These are phyloP conservation scores for Eilema griseolum DNA, from an alignment of 2,888 invertebrate species.

Conservation along the genomic window DNA sequence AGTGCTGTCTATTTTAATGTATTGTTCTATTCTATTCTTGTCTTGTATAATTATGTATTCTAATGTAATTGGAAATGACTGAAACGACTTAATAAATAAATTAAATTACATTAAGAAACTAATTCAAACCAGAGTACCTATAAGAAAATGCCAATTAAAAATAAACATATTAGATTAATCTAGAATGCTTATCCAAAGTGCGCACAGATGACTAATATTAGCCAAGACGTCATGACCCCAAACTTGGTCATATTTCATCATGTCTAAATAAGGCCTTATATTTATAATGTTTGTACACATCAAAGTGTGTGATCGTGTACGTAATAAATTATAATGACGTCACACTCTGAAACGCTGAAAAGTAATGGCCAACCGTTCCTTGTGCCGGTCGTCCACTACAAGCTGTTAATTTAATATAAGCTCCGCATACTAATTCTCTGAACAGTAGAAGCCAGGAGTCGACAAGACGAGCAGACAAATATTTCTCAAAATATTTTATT, in stretches of 20 bases:
- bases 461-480: too few relatives aligned
- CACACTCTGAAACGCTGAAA: constrained; percentile 40
- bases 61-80: too few relatives aligned
- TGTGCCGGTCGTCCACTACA: constrained; percentile 13
- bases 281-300: constrained; percentile 50
- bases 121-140: too few relatives aligned
- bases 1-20: too few relatives aligned
- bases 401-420: neutral
- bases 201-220: constrained; percentile 2
- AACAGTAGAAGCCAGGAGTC: neutral
- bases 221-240: neutral
- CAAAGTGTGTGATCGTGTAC: constrained; percentile 51
- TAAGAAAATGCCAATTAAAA: neutral
- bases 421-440: neutral
- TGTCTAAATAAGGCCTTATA: constrained; percentile 20
- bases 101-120: too few relatives aligned
- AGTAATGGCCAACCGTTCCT: constrained; percentile 41
- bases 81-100: too few relatives aligned
- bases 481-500: too few relatives aligned
- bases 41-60: too few relatives aligned
- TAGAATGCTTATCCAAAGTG: neutral
- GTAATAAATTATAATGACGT: constrained; percentile 58
- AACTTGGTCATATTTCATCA: constrained; percentile 18
- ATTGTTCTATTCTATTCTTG: too few relatives aligned
- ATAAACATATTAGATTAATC: neutral